Evolutionary conservation across 1,140 invertebrate species (phyloP).

Genomic region (Drosophila funebris): DNA sequence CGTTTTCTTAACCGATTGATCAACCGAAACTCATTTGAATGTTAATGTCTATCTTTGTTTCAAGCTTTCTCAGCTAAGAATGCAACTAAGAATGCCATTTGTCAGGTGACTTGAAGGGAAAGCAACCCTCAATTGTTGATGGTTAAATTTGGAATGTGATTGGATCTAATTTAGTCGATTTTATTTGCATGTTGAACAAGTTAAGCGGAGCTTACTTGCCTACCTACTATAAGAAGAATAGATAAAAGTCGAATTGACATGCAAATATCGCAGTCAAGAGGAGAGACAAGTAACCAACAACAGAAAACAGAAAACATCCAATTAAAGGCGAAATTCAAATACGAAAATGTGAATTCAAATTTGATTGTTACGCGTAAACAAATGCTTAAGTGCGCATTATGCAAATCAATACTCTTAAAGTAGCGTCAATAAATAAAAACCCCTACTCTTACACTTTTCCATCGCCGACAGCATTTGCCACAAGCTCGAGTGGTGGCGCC

Average conservation of each 20-base stretch:
- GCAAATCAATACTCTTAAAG: slow-evolving; percentile 82
- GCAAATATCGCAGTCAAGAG: slow-evolving; percentile 64
- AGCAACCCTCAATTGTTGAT: background rate
- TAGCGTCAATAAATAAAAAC: slow-evolving; percentile 74
- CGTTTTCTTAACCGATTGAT: too few relatives aligned
- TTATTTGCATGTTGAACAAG: slow-evolving; percentile 73
- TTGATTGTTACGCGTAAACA: slow-evolving; percentile 82
- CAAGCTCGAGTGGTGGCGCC: background rate
- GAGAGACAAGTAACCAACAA: slow-evolving; percentile 8
- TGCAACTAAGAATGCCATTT: background rate
- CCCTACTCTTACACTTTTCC: background rate
- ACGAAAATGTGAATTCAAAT: slow-evolving; percentile 78
- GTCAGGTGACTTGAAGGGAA: background rate
- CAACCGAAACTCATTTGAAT: too few relatives aligned
- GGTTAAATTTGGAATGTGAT: slow-evolving; percentile 15
- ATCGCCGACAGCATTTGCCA: too few relatives aligned
- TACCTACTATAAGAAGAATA: slow-evolving; percentile 63
- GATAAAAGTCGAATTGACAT: slow-evolving; percentile 81
- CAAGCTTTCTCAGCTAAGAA: too few relatives aligned
- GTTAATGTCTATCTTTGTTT: too few relatives aligned
- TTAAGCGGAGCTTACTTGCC: slow-evolving; percentile 66
- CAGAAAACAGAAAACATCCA: slow-evolving; percentile 61
- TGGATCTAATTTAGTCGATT: slow-evolving; percentile 60
- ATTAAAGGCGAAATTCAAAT: slow-evolving; percentile 75
- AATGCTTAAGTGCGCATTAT: slow-evolving; percentile 81